Conservation (phyloP, 2,888 invertebrate genomes). For the Xestia rhomboidea region DNA sequence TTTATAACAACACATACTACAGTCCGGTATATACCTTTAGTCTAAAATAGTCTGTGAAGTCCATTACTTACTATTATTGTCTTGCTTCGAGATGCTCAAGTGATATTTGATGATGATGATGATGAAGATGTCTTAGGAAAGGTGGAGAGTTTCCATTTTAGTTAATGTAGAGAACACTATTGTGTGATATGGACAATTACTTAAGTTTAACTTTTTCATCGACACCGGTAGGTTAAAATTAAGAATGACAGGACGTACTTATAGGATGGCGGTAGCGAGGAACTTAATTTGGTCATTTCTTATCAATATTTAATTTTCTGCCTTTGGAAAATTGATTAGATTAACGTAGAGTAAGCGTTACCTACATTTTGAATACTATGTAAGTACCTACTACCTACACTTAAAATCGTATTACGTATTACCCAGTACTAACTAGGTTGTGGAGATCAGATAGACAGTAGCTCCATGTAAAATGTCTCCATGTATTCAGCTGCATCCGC, state of each 20-base stretch:
- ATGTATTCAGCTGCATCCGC: too few species aligned
- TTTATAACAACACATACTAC: too few species aligned
- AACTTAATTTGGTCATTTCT: background rate
- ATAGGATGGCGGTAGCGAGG: background rate
- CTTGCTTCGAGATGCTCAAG: background rate
- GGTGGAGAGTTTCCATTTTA: background rate
- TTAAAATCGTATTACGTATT: too few species aligned
- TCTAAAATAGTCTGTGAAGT: background rate
- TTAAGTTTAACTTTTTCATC: background rate
- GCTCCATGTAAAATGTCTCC: too few species aligned
- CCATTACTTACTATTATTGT: background rate
- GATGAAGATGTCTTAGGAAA: background rate
- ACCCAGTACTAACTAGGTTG: too few species aligned
- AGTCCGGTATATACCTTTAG: too few species aligned
- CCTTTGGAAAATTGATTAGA: background rate
- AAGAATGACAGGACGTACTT: background rate
- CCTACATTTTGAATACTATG: background rate
- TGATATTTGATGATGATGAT: slow-evolving; percentile 13
- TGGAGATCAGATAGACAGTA: too few species aligned
- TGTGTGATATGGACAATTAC: background rate
- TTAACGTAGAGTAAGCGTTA: background rate
- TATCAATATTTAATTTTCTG: background rate
- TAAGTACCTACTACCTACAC: background rate
- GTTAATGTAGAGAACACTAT: background rate
- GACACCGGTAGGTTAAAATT: background rate